Base-by-base conservation (phyloP, 2,113 vertebrate species). In the Tretioscincus oriximinensis region DNA sequence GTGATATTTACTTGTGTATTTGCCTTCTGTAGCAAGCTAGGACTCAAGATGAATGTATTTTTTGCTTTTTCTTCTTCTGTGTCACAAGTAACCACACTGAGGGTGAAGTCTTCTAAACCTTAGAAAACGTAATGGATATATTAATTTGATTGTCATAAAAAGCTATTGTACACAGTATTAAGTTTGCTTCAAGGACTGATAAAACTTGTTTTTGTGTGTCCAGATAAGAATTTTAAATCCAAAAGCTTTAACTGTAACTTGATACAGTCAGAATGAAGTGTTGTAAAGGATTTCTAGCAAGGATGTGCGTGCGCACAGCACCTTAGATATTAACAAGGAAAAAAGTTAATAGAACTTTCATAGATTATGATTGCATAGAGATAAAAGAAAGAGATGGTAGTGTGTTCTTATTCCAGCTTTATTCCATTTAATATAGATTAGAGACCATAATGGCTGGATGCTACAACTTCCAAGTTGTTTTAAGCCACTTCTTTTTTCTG, bases 1-100 rank as follows among this genome's bases (percentile, higher is more conserved):
- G 78, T 82, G 90, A 94, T 85, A 90, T 92, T 96, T 96, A 99
- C 98, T 96, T 98, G 94, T 91, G 98, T 92, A 82, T 96, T 91
- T 86, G 93, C 91, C 93, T 96, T 97, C 89, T 93, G 92, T 45
- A 98, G 88, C 61, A 97, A 90, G 85, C 76, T 90, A n/a, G 95
- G 86, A 80, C 95, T 93, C 67, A 99, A 90, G 20, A 98, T 88
- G 92, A 97, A 99, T 82, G 96, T 90, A 89, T 95, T 92, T 79
- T 96, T 95, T 65, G 88, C 81, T 49, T 92, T 90, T 49, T 95
- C 94, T 73, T 87, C 90, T 91, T 94, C 93, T n/a, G 21, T 35
- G 81, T 94, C 91, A 2, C 91, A 93, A 89, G 95, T 93, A 11
- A 90, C 70, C 82, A 96, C 88, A 88, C 85, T 95, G 84, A 98